Percentiles rank a stretch among this genome's conserved stretches.
These are phyloP conservation scores for Hydrolagus affinis DNA, from an alignment of 2,113 vertebrate genomes.

Conservation along the genomic window DNA sequence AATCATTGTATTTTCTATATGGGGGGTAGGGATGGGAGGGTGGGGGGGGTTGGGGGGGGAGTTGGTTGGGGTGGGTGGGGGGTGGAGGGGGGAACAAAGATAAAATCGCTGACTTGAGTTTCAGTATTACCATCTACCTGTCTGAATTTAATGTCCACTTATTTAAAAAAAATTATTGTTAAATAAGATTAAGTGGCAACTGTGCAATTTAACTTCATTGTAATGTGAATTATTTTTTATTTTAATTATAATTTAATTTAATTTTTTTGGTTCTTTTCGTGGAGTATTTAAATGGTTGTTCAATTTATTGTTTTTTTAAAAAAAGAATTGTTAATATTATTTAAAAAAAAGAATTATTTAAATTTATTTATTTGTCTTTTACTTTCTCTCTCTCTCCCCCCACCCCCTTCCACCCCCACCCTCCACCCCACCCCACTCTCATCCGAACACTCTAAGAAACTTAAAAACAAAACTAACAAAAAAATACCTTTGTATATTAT, in stretches of 20 bases:
- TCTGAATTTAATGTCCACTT: constrained; percentile 47
- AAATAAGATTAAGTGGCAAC: constrained; percentile 66
- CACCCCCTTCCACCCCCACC: too few relatives aligned
- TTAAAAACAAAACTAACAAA: not conserved
- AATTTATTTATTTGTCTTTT: constrained; percentile 48
- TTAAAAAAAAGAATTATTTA: too few relatives aligned
- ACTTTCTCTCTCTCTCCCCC: too few relatives aligned
- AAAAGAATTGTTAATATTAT: too few relatives aligned
- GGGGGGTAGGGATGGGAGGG: too few relatives aligned
- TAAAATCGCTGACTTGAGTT: not conserved
- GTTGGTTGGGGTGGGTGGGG: too few relatives aligned
- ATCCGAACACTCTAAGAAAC: not conserved
- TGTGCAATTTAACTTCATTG: constrained; percentile 82
- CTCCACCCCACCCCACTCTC: too few relatives aligned
- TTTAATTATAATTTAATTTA: constrained; percentile 53
- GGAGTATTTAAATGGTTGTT: constrained; percentile 58
- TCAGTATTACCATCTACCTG: constrained; percentile 38
- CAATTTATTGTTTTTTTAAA: constrained; percentile 43
- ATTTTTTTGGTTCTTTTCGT: constrained; percentile 49
- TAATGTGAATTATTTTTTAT: constrained; percentile 69
- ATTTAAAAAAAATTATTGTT: constrained; percentile 50
- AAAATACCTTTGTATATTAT: constrained; percentile 42
- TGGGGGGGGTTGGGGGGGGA: too few relatives aligned
- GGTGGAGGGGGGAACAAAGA: too few relatives aligned
- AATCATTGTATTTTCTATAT: not conserved